Percentiles rank a stretch among this genome's conserved stretches.
phyloP scores from a whole-genome alignment of 1,140 invertebrate species.

The Caenorhabditis latens region DNA sequence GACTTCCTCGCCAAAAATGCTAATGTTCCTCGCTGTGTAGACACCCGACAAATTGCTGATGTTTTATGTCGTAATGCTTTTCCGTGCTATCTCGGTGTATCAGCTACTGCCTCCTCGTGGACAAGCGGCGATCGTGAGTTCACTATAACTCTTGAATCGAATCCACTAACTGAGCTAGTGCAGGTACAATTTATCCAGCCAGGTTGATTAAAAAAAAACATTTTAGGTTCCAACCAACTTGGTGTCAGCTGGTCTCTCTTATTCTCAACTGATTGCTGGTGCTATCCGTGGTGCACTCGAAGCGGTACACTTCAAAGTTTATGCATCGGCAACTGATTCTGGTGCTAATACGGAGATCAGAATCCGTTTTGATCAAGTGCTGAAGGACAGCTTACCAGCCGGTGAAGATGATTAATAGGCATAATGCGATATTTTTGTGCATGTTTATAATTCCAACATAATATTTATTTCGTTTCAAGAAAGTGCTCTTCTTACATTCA shows the following conservation, averaged over 20 bases:
- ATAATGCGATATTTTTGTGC: constrained; percentile 7
- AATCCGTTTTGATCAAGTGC: constrained; percentile 92
- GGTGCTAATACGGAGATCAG: constrained; percentile 95
- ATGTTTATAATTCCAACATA: constrained; percentile 24
- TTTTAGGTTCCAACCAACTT: constrained; percentile 79
- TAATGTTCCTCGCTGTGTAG: constrained; percentile 88
- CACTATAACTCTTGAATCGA: constrained; percentile 92
- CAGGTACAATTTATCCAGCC: constrained; percentile 25
- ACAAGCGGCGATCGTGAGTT: constrained; percentile 94
- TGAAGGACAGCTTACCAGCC: constrained; percentile 96
- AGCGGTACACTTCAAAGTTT: constrained; percentile 84
- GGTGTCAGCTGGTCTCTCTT: constrained; percentile 84
- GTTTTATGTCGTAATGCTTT: constrained; percentile 85
- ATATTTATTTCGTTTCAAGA: background rate
- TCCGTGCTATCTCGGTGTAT: constrained; percentile 72
- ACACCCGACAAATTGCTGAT: constrained; percentile 86
- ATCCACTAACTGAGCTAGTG: constrained; percentile 85
- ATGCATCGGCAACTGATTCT: constrained; percentile 86
- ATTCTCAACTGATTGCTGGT: constrained; percentile 94
- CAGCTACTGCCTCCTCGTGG: constrained; percentile 83
- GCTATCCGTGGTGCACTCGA: constrained; percentile 93
- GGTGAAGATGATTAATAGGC: constrained; percentile 89
- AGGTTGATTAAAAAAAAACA: background rate
- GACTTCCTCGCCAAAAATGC: constrained; percentile 92
- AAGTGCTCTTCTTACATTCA: background rate